Evolutionary conservation across 2,888 invertebrate genomes (phyloP).

Genomic region (Callimorpha dominula): DNA sequence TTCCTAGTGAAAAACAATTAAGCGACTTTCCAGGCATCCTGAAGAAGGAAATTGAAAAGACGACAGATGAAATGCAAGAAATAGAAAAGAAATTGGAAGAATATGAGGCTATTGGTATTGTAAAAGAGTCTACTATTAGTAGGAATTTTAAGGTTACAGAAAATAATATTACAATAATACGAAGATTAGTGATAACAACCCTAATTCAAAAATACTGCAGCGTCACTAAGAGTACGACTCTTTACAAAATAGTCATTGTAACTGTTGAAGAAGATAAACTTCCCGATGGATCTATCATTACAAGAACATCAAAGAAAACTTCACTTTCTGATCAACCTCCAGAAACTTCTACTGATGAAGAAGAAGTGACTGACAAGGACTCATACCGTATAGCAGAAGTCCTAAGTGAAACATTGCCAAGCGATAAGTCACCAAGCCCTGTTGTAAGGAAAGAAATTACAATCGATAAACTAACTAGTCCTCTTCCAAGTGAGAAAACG

Average conservation of each 20-base stretch:
- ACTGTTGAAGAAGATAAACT: slow-evolving; percentile 30
- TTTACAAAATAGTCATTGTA: slow-evolving; percentile 23
- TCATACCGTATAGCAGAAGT: too few species aligned
- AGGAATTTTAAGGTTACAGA: neutral
- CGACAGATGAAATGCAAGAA: neutral
- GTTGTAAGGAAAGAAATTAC: too few species aligned
- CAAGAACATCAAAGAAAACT: slow-evolving; percentile 10
- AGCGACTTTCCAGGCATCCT: neutral
- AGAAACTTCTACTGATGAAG: neutral
- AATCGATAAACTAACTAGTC: too few species aligned
- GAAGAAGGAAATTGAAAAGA: neutral
- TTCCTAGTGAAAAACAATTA: neutral
- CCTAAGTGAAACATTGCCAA: slow-evolving; percentile 13
- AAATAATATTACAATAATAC: neutral
- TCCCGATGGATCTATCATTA: slow-evolving; percentile 22
- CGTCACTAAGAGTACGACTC: neutral
- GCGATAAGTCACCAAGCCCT: slow-evolving; percentile 4
- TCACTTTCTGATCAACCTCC: neutral
- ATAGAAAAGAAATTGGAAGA: neutral
- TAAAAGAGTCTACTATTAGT: neutral
- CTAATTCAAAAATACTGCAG: neutral
- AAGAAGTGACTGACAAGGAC: too few species aligned
- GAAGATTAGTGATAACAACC: slow-evolving; percentile 2
- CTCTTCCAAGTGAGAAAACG: too few species aligned
- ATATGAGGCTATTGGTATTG: neutral